A percentile compares a stretch with the other conserved stretches of the same genome.
These are phyloP conservation scores for Aricia agestis DNA, from an alignment of 1,140 invertebrate species.

Conservation along the genomic window DNA sequence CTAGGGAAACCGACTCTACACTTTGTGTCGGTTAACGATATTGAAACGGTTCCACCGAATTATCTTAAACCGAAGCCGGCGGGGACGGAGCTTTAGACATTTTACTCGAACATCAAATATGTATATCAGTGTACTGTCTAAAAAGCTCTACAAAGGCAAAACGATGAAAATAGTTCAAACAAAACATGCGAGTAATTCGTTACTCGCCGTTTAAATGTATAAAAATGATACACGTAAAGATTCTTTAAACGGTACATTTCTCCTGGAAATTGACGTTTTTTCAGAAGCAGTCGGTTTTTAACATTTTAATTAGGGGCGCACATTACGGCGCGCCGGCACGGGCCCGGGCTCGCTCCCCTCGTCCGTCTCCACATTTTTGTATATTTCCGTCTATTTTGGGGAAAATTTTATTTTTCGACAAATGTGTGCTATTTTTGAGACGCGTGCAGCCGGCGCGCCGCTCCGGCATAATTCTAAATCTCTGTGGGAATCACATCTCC, in stretches of 20 bases:
- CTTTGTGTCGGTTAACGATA: slow-evolving; percentile 10
- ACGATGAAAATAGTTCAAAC: slow-evolving; percentile 17
- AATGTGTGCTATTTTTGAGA: slow-evolving; percentile 72
- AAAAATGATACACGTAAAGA: slow-evolving; percentile 67
- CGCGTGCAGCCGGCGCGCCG: slow-evolving; percentile 71
- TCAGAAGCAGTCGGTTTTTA: slow-evolving; percentile 70
- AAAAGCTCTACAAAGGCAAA: too few species aligned
- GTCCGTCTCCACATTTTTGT: slow-evolving; percentile 72
- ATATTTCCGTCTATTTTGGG: slow-evolving; percentile 74
- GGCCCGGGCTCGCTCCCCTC: slow-evolving; percentile 50
- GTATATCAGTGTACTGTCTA: not conserved
- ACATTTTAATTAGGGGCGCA: slow-evolving; percentile 75
- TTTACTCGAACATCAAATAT: not conserved
- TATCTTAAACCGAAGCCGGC: not conserved
- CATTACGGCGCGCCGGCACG: slow-evolving; percentile 69
- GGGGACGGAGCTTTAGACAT: not conserved
- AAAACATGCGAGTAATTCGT: slow-evolving; percentile 25
- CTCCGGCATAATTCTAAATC: slow-evolving; percentile 63
- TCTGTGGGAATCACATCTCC: slow-evolving; percentile 69
- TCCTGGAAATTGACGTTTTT: slow-evolving; percentile 74
- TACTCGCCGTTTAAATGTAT: slow-evolving; percentile 45
- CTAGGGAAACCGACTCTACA: slow-evolving; percentile 16
- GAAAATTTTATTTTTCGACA: slow-evolving; percentile 74
- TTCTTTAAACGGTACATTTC: slow-evolving; percentile 69
- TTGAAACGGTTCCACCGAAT: not conserved